phyloP scores from a whole-genome alignment of 2,113 vertebrate species.

The Lophotis ruficrista region DNA sequence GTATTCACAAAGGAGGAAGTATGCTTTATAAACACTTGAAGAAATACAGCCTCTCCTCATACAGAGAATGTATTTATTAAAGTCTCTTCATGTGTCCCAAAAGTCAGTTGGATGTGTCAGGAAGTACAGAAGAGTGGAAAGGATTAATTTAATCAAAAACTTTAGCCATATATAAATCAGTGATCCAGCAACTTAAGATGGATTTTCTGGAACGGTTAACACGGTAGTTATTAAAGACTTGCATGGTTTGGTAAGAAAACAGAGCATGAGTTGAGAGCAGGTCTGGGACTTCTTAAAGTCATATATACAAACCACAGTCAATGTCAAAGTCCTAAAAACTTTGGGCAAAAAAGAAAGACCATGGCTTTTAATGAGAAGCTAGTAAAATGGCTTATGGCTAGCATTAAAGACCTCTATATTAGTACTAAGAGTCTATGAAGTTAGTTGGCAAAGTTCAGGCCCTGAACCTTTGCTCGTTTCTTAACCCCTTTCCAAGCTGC shows the following conservation, averaged over 20 bases:
- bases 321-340: conserved; percentile 34
- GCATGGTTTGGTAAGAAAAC: conserved; percentile 29
- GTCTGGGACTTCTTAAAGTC: background rate
- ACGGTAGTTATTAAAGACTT: conserved; percentile 24
- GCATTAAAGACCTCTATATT: background rate
- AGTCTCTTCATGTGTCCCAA: background rate
- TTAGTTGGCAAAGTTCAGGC: background rate
- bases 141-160: background rate
- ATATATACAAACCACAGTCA: background rate
- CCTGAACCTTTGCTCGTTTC: background rate
- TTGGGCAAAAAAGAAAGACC: background rate
- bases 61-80: background rate
- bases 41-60: background rate
- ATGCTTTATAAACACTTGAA: background rate
- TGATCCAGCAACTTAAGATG: conserved; percentile 14
- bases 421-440: background rate
- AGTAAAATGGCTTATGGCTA: background rate
- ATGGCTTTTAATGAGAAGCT: background rate
- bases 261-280: background rate
- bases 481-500: background rate
- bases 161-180: background rate
- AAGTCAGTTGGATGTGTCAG: background rate
- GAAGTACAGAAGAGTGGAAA: background rate
- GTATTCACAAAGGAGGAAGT: background rate
- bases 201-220: conserved; percentile 63